A percentile compares a stretch with the other conserved stretches of the same genome.
phyloP scores from a whole-genome alignment of 2,888 invertebrate genomes.

The Portevinia maculata region DNA sequence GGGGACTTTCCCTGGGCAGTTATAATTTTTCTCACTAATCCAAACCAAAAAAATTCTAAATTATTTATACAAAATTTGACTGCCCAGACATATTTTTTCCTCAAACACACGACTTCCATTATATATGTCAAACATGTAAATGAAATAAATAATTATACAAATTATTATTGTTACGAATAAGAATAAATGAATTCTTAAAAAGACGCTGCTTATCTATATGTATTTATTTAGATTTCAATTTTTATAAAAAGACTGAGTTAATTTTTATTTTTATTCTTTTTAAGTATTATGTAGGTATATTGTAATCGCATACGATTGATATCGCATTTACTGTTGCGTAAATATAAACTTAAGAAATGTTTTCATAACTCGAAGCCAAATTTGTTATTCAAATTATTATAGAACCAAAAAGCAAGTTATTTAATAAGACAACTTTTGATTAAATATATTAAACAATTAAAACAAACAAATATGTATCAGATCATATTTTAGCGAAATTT shows the following conservation, averaged over 20 bases:
- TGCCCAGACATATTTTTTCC: no score
- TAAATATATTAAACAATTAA: constrained; percentile 37
- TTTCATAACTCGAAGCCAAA: constrained; percentile 59
- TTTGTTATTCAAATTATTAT: constrained; percentile 50
- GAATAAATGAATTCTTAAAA: constrained; percentile 4
- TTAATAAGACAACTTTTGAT: constrained; percentile 6
- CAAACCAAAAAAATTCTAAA: no score
- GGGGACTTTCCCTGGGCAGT: no score
- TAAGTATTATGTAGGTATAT: constrained; percentile 16
- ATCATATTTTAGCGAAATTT: constrained; percentile 33
- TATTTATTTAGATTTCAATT: constrained; percentile 67
- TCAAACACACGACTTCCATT: no score
- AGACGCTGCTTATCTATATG: constrained; percentile 29
- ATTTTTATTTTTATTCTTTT: constrained; percentile 26
- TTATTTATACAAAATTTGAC: no score
- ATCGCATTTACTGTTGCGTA: constrained; percentile 61
- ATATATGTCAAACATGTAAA: constrained; percentile 24
- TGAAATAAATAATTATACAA: constrained; percentile 13
- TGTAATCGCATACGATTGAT: constrained; percentile 59
- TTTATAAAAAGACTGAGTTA: constrained; percentile 72
- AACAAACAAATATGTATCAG: constrained; percentile 9
- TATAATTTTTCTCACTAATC: no score
- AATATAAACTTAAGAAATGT: constrained; percentile 46
- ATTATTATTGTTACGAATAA: neutral
- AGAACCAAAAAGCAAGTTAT: neutral